Conservation (phyloP, 2,113 vertebrate genomes). For the Forbesichthys papilliferus region DNA sequence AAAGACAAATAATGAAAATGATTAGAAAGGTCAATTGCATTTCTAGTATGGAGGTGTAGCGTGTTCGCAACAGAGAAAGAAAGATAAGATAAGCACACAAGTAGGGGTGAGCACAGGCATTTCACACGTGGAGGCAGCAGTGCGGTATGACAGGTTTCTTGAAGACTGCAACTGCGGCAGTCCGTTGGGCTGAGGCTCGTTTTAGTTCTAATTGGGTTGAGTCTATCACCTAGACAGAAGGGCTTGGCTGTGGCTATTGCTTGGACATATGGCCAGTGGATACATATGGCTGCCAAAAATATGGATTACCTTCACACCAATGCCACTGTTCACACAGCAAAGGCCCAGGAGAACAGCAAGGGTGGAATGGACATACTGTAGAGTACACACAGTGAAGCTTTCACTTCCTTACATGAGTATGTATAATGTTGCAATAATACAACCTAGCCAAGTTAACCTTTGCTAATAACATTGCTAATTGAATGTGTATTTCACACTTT, state of each 20-base stretch:
- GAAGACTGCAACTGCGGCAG: conserved; percentile 15
- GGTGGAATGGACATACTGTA: not conserved
- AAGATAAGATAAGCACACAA: not conserved
- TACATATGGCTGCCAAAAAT: conserved; percentile 53
- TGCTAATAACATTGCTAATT: no score
- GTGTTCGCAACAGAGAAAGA: not conserved
- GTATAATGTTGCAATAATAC: no score
- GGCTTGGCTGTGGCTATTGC: conserved; percentile 40
- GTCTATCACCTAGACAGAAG: conserved; percentile 66
- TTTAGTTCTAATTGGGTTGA: conserved; percentile 63
- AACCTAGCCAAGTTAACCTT: no score
- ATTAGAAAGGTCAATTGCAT: no score
- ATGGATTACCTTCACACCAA: conserved; percentile 62
- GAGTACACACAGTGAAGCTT: conserved; percentile 8
- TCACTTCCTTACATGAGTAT: not conserved
- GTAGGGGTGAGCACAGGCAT: not conserved
- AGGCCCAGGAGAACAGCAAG: conserved; percentile 29
- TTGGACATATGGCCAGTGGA: conserved; percentile 65
- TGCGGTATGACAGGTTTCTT: not conserved
- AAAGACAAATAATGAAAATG: no score
- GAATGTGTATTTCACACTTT: no score
- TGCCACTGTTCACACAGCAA: conserved; percentile 43
- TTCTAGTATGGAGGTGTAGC: no score
- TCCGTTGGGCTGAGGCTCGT: conserved; percentile 33
- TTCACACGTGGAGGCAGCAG: not conserved